These are phyloP conservation scores for Drosophila melanica DNA, from an alignment of 1,140 invertebrate species.

Conservation along the genomic window DNA sequence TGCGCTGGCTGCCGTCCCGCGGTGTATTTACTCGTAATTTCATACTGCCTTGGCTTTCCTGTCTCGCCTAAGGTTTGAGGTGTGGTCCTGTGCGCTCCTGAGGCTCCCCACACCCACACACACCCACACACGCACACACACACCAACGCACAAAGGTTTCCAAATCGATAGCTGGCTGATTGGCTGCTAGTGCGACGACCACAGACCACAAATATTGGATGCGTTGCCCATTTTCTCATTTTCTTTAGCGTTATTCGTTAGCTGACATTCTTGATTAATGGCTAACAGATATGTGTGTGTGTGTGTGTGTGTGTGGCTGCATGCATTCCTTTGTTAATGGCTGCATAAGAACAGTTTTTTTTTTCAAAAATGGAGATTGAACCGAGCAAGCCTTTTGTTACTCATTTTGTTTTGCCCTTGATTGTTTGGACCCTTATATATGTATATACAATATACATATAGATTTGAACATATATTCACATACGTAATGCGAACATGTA, in stretches of 20 bases:
- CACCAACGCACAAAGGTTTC: background rate
- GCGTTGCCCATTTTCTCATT: constrained; percentile 55
- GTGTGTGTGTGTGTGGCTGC: constrained; percentile 4
- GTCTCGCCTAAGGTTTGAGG: constrained; percentile 39
- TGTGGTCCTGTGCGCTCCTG: constrained; percentile 69
- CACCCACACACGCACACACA: background rate
- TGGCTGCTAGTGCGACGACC: constrained; percentile 38
- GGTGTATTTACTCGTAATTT: constrained; percentile 40
- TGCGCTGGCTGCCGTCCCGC: constrained; percentile 32
- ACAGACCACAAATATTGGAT: constrained; percentile 61
- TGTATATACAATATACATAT: no score
- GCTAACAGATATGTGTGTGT: constrained; percentile 33
- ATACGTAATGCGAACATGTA: background rate
- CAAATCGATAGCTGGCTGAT: constrained; percentile 46
- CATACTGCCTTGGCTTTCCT: constrained; percentile 36
- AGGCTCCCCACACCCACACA: constrained; percentile 32
- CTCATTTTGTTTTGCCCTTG: constrained; percentile 6
- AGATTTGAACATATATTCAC: background rate
- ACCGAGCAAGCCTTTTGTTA: constrained; percentile 41
- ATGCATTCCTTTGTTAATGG: constrained; percentile 59
- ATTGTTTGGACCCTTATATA: background rate
- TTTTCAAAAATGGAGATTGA: constrained; percentile 27
- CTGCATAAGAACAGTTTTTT: constrained; percentile 25
- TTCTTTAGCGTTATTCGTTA: constrained; percentile 35
- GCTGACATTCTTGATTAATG: constrained; percentile 73